These are phyloP conservation scores for Sisor rabdophorus DNA, from an alignment of 2,113 vertebrate genomes.

Conservation along the genomic window DNA sequence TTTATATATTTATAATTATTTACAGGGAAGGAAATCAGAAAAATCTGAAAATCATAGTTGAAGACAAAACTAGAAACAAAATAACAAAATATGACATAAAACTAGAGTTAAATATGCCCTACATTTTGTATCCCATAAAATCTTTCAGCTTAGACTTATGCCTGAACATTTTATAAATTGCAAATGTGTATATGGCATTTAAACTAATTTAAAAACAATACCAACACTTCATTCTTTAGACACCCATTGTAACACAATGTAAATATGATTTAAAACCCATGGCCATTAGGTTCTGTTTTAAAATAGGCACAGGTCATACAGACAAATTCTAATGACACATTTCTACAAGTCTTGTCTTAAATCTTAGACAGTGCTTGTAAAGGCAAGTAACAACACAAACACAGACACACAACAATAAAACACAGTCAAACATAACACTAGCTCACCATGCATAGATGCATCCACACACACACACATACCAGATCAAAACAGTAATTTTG, in stretches of 20 bases:
- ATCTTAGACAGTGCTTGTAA: neutral
- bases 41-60: too few species aligned
- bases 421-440: neutral
- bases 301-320: neutral
- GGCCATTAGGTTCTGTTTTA: neutral
- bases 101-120: too few species aligned
- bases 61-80: too few species aligned
- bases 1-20: too few species aligned
- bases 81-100: too few species aligned
- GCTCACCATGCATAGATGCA: neutral
- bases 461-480: neutral
- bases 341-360: neutral
- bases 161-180: neutral
- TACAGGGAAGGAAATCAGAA: too few species aligned
- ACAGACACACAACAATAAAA: neutral
- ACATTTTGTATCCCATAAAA: too few species aligned
- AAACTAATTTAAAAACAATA: neutral
- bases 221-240: neutral
- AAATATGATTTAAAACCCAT: neutral
- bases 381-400: neutral
- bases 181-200: neutral
- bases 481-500: neutral
- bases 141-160: too few species aligned
- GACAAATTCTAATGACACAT: neutral
- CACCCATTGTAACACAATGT: neutral